phyloP scores from a whole-genome alignment of 2,797 vertebrate species.

The Phoebastria nigripes region DNA sequence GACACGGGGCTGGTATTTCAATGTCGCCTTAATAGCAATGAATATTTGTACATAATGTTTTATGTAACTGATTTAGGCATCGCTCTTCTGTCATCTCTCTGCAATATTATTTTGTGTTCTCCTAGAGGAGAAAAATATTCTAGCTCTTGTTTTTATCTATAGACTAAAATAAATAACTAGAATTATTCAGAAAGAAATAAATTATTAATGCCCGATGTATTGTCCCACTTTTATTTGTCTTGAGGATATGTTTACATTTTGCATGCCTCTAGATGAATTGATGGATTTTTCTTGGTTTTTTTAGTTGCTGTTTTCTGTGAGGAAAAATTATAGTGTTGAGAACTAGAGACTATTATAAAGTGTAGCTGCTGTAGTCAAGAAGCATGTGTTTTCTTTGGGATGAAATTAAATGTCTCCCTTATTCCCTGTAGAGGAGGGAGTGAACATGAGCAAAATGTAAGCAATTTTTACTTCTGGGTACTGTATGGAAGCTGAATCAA shows the following conservation, averaged over 20 bases:
- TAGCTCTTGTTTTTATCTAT: neutral
- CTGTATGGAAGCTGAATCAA: neutral
- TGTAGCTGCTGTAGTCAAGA: neutral
- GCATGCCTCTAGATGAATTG: neutral
- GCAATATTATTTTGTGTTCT: neutral
- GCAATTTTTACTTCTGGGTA: neutral
- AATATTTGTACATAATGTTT: neutral
- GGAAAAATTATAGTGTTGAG: neutral
- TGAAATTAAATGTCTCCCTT: neutral
- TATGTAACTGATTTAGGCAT: neutral
- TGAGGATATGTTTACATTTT: neutral
- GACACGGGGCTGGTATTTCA: neutral
- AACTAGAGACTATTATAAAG: neutral
- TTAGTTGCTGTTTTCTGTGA: neutral
- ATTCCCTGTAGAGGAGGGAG: neutral
- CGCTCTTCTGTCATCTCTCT: neutral
- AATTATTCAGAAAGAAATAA: constrained; percentile 6
- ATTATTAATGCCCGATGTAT: neutral
- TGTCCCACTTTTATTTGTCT: neutral
- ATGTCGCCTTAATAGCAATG: neutral
- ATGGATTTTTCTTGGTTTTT: neutral
- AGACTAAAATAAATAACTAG: neutral
- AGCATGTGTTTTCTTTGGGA: neutral
- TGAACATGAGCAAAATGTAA: neutral
- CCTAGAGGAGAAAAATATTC: neutral